Percentiles rank a stretch among this genome's conserved stretches.
These are phyloP conservation scores for Hermaeophaga mercurialis DNA, from an alignment of 2,888 invertebrate species.

Conservation along the genomic window DNA sequence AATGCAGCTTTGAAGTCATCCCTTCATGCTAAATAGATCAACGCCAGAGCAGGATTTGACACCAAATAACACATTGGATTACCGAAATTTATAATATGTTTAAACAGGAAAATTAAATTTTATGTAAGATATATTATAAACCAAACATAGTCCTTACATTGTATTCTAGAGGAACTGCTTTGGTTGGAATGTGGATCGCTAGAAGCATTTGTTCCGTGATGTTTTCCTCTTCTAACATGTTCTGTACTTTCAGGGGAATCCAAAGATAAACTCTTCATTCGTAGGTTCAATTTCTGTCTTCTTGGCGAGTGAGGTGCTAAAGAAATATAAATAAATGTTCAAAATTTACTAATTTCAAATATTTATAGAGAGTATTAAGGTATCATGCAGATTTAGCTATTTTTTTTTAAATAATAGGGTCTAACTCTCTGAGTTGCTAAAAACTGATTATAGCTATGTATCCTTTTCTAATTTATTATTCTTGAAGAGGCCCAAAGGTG, in stretches of 20 bases:
- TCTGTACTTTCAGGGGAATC: constrained; percentile 95
- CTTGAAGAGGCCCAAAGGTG: too few species aligned
- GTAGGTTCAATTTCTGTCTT: constrained; percentile 92
- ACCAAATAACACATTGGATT: too few species aligned
- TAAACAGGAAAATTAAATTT: not conserved
- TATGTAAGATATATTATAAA: too few species aligned
- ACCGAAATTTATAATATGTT: not conserved
- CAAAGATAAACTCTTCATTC: constrained; percentile 97
- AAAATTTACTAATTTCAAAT: too few species aligned
- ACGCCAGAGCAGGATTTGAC: too few species aligned
- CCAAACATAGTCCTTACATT: constrained; percentile 60
- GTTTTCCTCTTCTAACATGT: constrained; percentile 68
- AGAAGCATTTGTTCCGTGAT: constrained; percentile 52
- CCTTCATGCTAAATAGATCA: constrained; percentile 51
- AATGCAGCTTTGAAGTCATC: constrained; percentile 52
- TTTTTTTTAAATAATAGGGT: not conserved
- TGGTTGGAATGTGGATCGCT: constrained; percentile 61
- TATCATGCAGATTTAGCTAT: constrained; percentile 13
- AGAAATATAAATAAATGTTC: not conserved
- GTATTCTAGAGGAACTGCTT: constrained; percentile 65
- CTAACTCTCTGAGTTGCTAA: not conserved
- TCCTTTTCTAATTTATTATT: too few species aligned
- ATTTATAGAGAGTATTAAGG: not conserved
- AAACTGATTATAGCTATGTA: not conserved
- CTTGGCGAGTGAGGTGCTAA: constrained; percentile 94